phyloP scores from a whole-genome alignment of 2,113 vertebrate genomes.

The Stercorarius parasiticus region DNA sequence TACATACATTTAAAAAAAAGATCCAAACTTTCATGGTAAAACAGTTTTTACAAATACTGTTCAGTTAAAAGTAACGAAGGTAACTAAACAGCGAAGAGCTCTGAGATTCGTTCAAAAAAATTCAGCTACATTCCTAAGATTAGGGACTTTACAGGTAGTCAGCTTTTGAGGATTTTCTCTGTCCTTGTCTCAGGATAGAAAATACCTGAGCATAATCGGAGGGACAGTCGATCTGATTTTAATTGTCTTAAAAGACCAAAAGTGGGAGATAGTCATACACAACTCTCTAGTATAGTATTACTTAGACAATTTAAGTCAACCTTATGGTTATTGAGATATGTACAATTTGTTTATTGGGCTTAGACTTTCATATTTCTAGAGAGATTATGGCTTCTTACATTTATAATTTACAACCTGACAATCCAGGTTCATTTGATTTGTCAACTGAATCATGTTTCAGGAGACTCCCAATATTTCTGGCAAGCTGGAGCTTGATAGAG shows the following conservation, averaged over 20 bases:
- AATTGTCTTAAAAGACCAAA: not conserved
- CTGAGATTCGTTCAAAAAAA: not conserved
- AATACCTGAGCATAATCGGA: not conserved
- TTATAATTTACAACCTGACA: not conserved
- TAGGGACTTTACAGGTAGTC: not conserved
- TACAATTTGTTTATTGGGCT: not conserved
- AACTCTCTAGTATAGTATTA: not conserved
- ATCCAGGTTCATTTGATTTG: not conserved
- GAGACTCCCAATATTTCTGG: not conserved
- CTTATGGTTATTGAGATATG: not conserved
- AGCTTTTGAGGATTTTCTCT: not conserved
- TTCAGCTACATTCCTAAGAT: not conserved
- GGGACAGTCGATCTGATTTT: fast-evolving
- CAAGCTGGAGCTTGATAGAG: not conserved
- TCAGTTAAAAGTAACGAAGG: not conserved
- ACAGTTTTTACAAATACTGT: not conserved
- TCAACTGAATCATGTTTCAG: not conserved
- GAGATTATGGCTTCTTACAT: not conserved
- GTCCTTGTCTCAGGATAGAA: not conserved
- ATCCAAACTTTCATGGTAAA: not conserved
- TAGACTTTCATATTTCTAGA: not conserved
- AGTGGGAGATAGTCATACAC: not conserved
- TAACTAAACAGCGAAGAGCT: not conserved
- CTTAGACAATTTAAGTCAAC: not conserved
- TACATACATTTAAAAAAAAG: not conserved